These are phyloP conservation scores for Trididemnum clinides DNA, from an alignment of 23 tunicate genomes.

Conservation along the genomic window DNA sequence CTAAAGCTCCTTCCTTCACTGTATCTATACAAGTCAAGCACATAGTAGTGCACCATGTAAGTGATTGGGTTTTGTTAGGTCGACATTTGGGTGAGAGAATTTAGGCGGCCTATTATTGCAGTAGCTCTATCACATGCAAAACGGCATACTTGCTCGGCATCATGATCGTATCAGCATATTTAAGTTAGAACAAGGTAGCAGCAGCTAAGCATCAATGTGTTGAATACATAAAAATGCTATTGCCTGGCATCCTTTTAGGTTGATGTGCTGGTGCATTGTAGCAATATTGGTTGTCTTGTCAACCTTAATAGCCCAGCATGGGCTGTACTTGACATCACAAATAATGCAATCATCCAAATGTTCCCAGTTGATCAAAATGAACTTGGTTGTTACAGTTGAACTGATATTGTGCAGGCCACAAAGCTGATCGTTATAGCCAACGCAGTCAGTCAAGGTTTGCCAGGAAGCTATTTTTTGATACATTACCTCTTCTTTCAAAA, in stretches of 20 bases:
- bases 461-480: not conserved
- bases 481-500: too few relatives aligned
- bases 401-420: not conserved
- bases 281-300: not conserved
- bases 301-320: not conserved
- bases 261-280: not conserved
- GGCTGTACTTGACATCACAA: not conserved
- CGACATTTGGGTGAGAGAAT: not conserved
- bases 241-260: not conserved
- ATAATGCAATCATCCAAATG: not conserved
- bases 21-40: not conserved
- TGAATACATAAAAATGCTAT: not conserved
- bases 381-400: not conserved
- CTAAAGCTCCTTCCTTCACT: not conserved
- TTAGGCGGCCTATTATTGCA: too few relatives aligned
- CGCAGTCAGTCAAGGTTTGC: not conserved
- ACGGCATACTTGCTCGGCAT: not conserved
- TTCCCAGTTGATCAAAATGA: not conserved
- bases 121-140: not conserved
- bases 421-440: not conserved
- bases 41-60: not conserved
- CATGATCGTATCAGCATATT: not conserved
- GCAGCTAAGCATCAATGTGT: not conserved
- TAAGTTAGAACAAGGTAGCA: not conserved
- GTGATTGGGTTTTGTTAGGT: not conserved